These are phyloP conservation scores for Mus caroli DNA, from an alignment of 2,797 vertebrate species.

Conservation along the genomic window DNA sequence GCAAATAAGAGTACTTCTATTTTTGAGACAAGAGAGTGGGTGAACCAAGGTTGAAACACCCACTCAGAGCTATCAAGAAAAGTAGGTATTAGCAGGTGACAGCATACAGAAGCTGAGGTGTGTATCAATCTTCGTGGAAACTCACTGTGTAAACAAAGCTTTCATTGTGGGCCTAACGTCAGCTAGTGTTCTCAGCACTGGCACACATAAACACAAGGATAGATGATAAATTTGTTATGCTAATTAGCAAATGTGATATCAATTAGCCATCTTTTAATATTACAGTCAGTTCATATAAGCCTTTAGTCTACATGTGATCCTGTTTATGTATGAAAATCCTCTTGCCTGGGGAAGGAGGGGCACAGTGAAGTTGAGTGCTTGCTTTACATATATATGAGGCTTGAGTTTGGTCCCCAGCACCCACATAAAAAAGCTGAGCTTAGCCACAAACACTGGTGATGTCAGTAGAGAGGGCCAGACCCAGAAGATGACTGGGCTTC, in stretches of 20 bases:
- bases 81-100: background rate
- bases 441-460: background rate
- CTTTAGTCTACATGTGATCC: too few relatives aligned
- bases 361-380: background rate
- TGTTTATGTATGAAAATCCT: too few relatives aligned
- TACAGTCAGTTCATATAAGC: background rate
- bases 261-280: background rate
- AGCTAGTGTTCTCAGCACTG: background rate
- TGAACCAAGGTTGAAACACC: background rate
- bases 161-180: background rate
- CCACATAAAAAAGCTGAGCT: background rate
- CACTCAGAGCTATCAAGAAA: background rate
- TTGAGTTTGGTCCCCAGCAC: background rate
- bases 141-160: background rate
- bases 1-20: background rate
- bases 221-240: background rate
- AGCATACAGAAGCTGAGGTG: background rate
- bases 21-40: background rate
- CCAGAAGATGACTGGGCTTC: background rate
- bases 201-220: background rate
- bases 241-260: background rate
- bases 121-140: background rate
- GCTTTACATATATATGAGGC: background rate
- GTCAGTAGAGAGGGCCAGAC: background rate
- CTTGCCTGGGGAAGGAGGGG: background rate